Evolutionary conservation across 2,113 vertebrate genomes (phyloP).

Genomic region (Neodon shergylaensis): DNA sequence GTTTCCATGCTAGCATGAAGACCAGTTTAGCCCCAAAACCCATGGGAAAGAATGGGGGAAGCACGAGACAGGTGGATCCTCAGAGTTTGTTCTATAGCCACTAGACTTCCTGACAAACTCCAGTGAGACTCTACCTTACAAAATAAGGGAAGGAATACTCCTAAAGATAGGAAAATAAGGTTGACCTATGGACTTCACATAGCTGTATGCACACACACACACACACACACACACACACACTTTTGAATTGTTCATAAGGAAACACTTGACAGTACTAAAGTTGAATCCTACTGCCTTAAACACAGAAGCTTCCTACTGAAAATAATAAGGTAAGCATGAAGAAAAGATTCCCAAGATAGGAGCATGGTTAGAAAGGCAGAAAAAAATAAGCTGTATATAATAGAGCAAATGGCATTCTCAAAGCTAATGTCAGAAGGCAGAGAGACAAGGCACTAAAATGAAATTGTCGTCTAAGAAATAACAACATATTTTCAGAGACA

Average conservation of each 20-base stretch:
- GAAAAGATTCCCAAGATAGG: neutral
- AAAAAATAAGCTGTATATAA: neutral
- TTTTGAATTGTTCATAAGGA: neutral
- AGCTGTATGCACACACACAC: neutral
- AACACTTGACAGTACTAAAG: conserved; percentile 1
- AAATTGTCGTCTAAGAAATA: neutral
- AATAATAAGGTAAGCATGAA: neutral
- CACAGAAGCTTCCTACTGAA: neutral
- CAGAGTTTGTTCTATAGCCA: neutral
- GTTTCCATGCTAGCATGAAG: neutral
- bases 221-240: neutral
- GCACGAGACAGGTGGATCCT: too few relatives aligned
- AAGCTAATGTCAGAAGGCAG: conserved; percentile 23
- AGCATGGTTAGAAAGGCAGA: neutral
- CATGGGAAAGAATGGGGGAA: neutral
- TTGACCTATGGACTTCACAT: neutral
- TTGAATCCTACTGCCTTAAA: rapidly evolving
- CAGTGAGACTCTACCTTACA: too few relatives aligned
- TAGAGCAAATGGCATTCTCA: neutral
- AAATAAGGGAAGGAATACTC: neutral
- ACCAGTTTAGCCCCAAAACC: too few relatives aligned
- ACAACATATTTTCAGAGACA: neutral
- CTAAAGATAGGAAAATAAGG: neutral
- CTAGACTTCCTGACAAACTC: too few relatives aligned
- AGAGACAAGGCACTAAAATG: neutral